Evolutionary conservation across 2,113 vertebrate genomes (phyloP), one percentile per base, ranked within the genome.

Genomic region (Turdus rufiventris): DNA sequence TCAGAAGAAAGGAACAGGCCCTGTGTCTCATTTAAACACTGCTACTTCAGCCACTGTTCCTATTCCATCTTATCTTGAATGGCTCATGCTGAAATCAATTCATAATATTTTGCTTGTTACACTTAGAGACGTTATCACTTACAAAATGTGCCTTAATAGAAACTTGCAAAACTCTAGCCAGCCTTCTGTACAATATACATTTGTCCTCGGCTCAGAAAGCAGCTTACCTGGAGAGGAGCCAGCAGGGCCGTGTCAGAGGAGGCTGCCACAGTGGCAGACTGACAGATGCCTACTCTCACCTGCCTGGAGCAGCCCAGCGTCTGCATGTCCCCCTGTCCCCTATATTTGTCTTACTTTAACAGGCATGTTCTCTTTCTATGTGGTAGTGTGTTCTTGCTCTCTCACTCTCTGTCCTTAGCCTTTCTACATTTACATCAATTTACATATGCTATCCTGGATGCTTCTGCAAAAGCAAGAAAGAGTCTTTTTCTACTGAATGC

Each of bases 21-120:
- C 50, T 63, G 57, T 90, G 65, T 94, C 78, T 96, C 26, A 4
- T 94, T 94, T 91, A 96, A 97, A 96, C 70, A 90, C 33, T 89
- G 77, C 51, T 88, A 48, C 84, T 93, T 96, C 85, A 93, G 79
- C 82, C 45, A 54, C 73, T 63, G 48, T 81, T 94, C 65, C 74
- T 92, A 70, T 90, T 97, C 94, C 45, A 81, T 96, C 72, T 95
- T 97, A 95, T 97, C 93, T 97, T 96, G 71, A 92, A 95, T 94
- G 96, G 83, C 57, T 94, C 25, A 51, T 78, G 51, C 73, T 58
- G 65, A 97, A 97, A 96, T 95, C 90, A 97, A 75, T 95, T 97
- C 36, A 54, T 96, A 96, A 96, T 86, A 66, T 96, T 96, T 96
- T 90, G 63, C 85, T 97, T 97, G 89, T 96, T 96, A 95, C 91